A percentile compares a stretch with the other conserved stretches of the same genome.
Conservation (phyloP, 2,113 vertebrate genomes). For the Daubentonia madagascariensis region DNA sequence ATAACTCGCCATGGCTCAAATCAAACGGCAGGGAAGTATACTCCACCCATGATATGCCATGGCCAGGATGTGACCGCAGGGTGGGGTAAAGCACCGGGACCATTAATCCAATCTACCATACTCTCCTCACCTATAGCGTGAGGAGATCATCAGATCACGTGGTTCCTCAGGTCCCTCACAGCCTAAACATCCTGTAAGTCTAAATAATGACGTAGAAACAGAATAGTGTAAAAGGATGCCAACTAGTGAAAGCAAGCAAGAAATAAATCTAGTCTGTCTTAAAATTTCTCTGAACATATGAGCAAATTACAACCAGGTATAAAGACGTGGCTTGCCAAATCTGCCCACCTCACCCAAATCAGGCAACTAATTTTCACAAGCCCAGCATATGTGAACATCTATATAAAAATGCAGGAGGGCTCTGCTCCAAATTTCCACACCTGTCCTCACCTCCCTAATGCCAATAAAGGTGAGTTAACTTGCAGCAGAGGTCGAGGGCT, state of each 20-base stretch:
- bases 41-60: not conserved
- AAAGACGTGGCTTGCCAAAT: conserved; percentile 20
- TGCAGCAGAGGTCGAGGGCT: not conserved
- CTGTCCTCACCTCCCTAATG: conserved; percentile 22
- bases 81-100: not conserved
- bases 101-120: not conserved
- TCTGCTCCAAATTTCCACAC: not conserved
- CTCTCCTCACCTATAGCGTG: not conserved
- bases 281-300: conserved; percentile 72
- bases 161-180: not conserved
- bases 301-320: conserved; percentile 64
- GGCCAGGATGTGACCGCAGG: not conserved
- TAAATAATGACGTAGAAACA: conserved; percentile 51
- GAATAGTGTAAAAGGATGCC: conserved; percentile 67
- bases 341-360: conserved; percentile 25
- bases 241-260: conserved; percentile 75
- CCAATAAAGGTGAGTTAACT: conserved; percentile 5
- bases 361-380: conserved; percentile 44
- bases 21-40: not conserved
- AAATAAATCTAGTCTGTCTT: conserved; percentile 73
- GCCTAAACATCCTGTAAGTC: not conserved
- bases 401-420: not conserved
- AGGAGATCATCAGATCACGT: not conserved
- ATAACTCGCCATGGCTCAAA: not conserved
- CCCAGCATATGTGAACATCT: not conserved